Percentiles rank a stretch among this genome's conserved stretches.
Evolutionary conservation across 2,888 invertebrate genomes (phyloP).

Genomic region (Xanthostigma xanthostigma): DNA sequence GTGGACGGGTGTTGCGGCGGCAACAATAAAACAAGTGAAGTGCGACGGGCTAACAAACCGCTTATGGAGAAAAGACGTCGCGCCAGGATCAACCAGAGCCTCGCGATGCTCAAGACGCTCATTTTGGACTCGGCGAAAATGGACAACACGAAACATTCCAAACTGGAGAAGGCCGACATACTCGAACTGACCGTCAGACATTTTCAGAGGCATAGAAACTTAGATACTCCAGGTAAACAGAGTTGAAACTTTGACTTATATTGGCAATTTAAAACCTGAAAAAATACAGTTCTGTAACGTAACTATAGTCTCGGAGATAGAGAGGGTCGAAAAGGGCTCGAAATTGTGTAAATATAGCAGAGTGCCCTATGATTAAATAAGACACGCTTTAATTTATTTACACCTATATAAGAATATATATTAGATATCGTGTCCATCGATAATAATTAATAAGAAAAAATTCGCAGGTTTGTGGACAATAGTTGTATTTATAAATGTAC

Average conservation of each 20-base stretch:
- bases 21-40: constrained; percentile 18
- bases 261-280: too few relatives aligned
- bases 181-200: constrained; percentile 71
- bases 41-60: constrained; percentile 55
- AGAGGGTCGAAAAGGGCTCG: too few relatives aligned
- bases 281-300: too few relatives aligned
- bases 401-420: too few relatives aligned
- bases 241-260: background rate
- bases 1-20: constrained; percentile 5
- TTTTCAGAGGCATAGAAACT: constrained; percentile 56
- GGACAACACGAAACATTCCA: constrained; percentile 59
- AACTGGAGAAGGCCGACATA: constrained; percentile 75
- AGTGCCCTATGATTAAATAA: too few relatives aligned
- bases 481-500: too few relatives aligned
- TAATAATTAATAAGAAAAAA: too few relatives aligned
- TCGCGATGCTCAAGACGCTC: constrained; percentile 54
- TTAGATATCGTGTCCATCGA: too few relatives aligned
- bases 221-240: constrained; percentile 37
- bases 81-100: constrained; percentile 58
- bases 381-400: too few relatives aligned
- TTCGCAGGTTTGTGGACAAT: too few relatives aligned
- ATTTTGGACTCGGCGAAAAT: constrained; percentile 54
- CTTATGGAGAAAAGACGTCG: constrained; percentile 63
- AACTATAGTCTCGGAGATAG: too few relatives aligned
- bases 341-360: too few relatives aligned